Evolutionary conservation across 2,888 invertebrate species (phyloP).

Genomic region (Apoderus coryli): DNA sequence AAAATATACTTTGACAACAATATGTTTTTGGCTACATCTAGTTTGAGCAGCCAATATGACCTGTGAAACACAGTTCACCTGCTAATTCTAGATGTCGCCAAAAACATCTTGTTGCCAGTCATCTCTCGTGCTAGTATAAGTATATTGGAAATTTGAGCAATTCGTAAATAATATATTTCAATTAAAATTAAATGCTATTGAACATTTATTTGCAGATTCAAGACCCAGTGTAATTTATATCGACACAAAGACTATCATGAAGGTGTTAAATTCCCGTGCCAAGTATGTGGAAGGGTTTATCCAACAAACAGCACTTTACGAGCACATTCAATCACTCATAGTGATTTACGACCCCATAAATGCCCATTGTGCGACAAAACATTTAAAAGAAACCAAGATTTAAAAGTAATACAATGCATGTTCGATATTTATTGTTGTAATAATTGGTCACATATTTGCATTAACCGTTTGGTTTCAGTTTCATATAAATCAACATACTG

Average conservation of each 20-base stretch:
- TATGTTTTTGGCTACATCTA: no score
- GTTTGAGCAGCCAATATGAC: no score
- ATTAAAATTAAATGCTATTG: constrained; percentile 5
- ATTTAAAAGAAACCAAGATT: constrained; percentile 59
- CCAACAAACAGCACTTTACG: constrained; percentile 51
- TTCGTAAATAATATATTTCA: not conserved
- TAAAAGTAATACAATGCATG: no score
- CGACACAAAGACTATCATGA: constrained; percentile 49
- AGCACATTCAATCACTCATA: constrained; percentile 56
- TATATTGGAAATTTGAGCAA: no score
- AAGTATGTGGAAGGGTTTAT: constrained; percentile 54
- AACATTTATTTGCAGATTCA: constrained; percentile 38
- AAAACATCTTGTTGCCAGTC: no score
- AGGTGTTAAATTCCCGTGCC: constrained; percentile 43
- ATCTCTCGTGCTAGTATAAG: no score
- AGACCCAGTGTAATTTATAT: constrained; percentile 46
- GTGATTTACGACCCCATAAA: constrained; percentile 50
- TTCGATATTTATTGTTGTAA: no score
- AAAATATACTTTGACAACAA: no score
- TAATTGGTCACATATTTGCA: not conserved
- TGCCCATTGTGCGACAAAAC: constrained; percentile 55
- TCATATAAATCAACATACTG: constrained; percentile 63
- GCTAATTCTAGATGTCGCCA: no score
- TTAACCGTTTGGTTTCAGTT: constrained; percentile 36
- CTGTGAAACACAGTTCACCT: no score